phyloP scores from a whole-genome alignment of 2,888 invertebrate genomes.

The Tipula confusa region DNA sequence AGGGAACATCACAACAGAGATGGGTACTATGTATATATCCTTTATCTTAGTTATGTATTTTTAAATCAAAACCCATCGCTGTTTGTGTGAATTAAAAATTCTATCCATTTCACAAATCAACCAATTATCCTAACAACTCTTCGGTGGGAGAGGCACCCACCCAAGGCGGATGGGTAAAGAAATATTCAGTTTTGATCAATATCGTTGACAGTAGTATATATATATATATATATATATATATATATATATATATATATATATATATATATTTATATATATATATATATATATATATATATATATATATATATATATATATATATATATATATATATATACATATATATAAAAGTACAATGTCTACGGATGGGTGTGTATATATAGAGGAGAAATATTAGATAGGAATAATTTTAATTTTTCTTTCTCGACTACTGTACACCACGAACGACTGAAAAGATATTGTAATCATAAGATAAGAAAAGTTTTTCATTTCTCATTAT shows the following conservation, averaged over 20 bases:
- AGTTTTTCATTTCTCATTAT: constrained; percentile 12
- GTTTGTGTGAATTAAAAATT: background rate
- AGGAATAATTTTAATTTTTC: background rate
- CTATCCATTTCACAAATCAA: background rate
- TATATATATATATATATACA: no score
- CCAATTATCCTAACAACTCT: background rate
- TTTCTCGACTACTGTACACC: background rate
- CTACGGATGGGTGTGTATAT: background rate
- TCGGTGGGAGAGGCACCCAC: background rate
- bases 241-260: no score
- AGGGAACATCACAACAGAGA: background rate
- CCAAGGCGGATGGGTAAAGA: background rate
- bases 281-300: no score
- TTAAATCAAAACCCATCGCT: background rate
- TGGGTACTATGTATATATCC: background rate
- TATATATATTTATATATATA: no score
- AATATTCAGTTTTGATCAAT: background rate
- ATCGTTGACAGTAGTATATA: no score
- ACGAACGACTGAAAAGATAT: background rate
- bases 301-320: no score
- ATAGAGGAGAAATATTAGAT: background rate
- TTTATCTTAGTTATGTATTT: background rate
- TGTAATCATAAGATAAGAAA: constrained; percentile 5
- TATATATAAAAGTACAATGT: background rate
- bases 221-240: no score